Base-by-base conservation (phyloP, 2,888 invertebrate species). In the Spodoptera littoralis region DNA sequence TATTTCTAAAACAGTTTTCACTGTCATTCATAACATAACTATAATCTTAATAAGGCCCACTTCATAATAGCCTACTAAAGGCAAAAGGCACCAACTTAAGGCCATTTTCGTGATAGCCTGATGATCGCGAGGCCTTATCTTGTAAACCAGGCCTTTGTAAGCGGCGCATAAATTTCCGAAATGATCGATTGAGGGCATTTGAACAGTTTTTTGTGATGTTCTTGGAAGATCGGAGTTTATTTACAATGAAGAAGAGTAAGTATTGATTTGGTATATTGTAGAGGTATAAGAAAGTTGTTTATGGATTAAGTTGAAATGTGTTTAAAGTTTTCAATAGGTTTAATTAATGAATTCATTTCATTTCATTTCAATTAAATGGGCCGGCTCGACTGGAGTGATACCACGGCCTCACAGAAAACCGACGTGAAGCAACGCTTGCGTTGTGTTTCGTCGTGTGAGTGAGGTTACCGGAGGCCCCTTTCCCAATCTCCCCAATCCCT, bases 121-220 rank as follows among this genome's bases (percentile, higher is more conserved):
- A 70, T 73, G 74, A 74, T 77, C 62, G 66, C 56, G 12, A 64
- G 43, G 52, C 65, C 68, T 83, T 83, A 83, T 83, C 79, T 70
- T 63, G 58, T 54, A 24, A 51, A 36, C 57, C 81, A 73, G 71
- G 69, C 67, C 72, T 73, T 73, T 80, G 76, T 80, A 46, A 56
- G 63, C 62, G 18, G 59, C 73, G 80, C 80, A 83, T 83, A 83
- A 80, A 84, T 82, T 81, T 81, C 42, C 65, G 63, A 72, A 55
- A 70, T 84, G 84, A 84, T 84, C 78, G 83, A 84, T 84, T 66
- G 70, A 42, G 52, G 47, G 44, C 36, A 49, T 46, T 36, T 57
- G 9, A 42, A 43, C 53, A 59, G 27, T 27, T 63, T 77, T 79
- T 79, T 79, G 69, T 66, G 54, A n/a, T 56, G 11, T 42, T 44